These are phyloP conservation scores for Eulithis prunata DNA, from an alignment of 2,888 invertebrate species.

Conservation along the genomic window DNA sequence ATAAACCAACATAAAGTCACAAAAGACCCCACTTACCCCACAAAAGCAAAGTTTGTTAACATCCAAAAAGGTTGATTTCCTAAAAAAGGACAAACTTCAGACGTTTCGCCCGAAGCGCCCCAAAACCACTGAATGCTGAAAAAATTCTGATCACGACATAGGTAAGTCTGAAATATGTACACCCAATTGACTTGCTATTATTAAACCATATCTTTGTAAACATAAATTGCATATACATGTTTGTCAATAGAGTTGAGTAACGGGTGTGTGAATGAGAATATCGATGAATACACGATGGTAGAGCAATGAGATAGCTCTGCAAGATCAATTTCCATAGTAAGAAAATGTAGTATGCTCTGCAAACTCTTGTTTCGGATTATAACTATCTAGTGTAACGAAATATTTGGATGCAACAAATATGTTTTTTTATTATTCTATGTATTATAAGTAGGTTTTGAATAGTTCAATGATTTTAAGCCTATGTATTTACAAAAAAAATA, in stretches of 20 bases:
- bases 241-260: conserved; percentile 47
- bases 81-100: conserved; percentile 18
- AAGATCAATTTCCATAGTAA: too few species aligned
- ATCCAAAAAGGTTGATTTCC: conserved; percentile 11
- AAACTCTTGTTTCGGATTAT: too few species aligned
- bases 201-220: conserved; percentile 61
- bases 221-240: conserved; percentile 59
- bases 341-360: too few species aligned
- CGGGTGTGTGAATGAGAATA: conserved; percentile 5
- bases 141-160: conserved; percentile 41
- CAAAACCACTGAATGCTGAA: conserved; percentile 31
- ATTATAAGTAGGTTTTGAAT: too few species aligned
- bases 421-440: too few species aligned
- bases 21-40: not conserved
- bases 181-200: conserved; percentile 62
- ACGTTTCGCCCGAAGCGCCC: conserved; percentile 15
- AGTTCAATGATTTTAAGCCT: too few species aligned
- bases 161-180: conserved; percentile 55
- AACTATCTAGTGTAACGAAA: too few species aligned
- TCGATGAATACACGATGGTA: conserved; percentile 6
- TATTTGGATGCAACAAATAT: too few species aligned
- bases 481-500: too few species aligned
- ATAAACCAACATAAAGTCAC: too few species aligned
- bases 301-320: not conserved
- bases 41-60: not conserved